Evolutionary conservation across 1,140 invertebrate species (phyloP), one percentile per base, ranked within the genome.

Genomic region (Sycophila sp.): DNA sequence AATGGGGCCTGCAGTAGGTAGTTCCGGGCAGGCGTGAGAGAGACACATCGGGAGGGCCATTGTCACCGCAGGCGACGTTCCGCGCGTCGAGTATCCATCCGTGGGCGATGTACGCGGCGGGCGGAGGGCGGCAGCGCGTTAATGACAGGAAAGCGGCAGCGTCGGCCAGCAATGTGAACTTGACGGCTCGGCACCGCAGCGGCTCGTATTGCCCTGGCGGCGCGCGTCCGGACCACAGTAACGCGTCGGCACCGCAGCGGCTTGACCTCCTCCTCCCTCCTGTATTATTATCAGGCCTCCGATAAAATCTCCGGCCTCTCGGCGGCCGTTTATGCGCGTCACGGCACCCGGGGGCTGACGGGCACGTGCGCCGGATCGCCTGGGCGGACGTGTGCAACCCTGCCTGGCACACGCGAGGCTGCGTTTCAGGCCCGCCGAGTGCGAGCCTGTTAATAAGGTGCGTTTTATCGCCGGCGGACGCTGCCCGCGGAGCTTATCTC

Each of bases 131-230:
- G 75, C 76, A 77, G 80, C 78, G 80, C 82, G 81, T 81, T 86
- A 85, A 85, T 85, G 83, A 85, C 84, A 85, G 84, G 84, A 86
- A 85, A 86, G 30, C 42, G 60, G 28, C 42, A 13, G n/a, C 55
- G 55, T 13, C n/a, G n/a, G n/a, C 81, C 80, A 78, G 81, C 82
- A 84, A 85, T 85, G 83, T 83, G 84, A 84, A 84, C 81, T 83
- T 85, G 83, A 86, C 83, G 83, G 82, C 77, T 84, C 77, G 77
- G 78, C 77, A 83, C 82, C 82, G 80, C 81, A 80, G n/a, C 69
- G 47, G 71, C 60, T n/a, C n/a, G n/a, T n/a, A n/a, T n/a, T n/a
- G n/a, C n/a, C n/a, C n/a, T n/a, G n/a, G n/a, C n/a, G n/a, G n/a
- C n/a, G n/a, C 73, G 69, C 73, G 67, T 53, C 69, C 64, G 67